Conservation (phyloP, 2,888 invertebrate genomes). For the Steinernema scapterisci region DNA sequence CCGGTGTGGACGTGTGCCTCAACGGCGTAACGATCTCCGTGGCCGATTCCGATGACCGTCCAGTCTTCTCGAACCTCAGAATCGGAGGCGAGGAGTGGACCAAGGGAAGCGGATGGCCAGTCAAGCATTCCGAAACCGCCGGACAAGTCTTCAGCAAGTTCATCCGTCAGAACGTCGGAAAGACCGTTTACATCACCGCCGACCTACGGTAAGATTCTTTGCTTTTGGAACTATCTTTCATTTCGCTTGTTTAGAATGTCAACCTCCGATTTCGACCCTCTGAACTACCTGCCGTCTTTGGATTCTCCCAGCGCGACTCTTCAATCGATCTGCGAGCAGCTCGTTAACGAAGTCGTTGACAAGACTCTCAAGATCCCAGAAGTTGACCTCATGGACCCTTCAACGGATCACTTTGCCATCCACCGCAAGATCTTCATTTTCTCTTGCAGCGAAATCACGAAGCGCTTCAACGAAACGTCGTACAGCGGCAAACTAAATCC, state of each 20-base stretch:
- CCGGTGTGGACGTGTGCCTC: constrained; percentile 55
- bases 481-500: constrained; percentile 20
- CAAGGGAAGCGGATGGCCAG: constrained; percentile 62
- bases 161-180: constrained; percentile 55
- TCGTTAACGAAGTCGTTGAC: constrained; percentile 44
- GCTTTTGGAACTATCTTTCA: too few species aligned
- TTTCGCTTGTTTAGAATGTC: constrained; percentile 42
- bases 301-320: constrained; percentile 41
- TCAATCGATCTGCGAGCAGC: constrained; percentile 49
- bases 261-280: constrained; percentile 56
- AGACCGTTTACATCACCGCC: constrained; percentile 53
- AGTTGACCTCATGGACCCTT: constrained; percentile 43
- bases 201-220: constrained; percentile 38
- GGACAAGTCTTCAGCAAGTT: constrained; percentile 53
- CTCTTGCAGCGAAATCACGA: constrained; percentile 42
- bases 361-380: constrained; percentile 43
- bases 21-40: constrained; percentile 49
- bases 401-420: constrained; percentile 49
- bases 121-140: constrained; percentile 42
- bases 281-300: constrained; percentile 59
- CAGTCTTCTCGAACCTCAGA: constrained; percentile 41
- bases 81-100: constrained; percentile 43
- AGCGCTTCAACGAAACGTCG: constrained; percentile 31
- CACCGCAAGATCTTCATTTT: constrained; percentile 59
- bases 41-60: constrained; percentile 37